phyloP scores from a whole-genome alignment of 1,140 invertebrate species.

The Trichomalopsis sarcophagae region DNA sequence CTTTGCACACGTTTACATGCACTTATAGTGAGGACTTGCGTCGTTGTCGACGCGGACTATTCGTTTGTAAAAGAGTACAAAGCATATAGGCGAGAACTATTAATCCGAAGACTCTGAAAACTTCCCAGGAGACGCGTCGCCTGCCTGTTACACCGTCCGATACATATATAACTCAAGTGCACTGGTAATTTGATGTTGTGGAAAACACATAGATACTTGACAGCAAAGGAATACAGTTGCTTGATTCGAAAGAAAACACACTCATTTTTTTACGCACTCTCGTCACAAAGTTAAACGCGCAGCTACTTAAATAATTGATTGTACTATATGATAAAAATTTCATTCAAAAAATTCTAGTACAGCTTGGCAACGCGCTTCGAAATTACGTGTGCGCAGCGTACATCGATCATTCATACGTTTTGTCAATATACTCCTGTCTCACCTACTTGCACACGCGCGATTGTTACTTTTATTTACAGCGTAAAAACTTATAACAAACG shows the following conservation, averaged over 20 bases:
- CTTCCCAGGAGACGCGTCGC: not conserved
- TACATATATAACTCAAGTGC: constrained; percentile 23
- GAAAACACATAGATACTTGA: constrained; percentile 30
- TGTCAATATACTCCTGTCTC: constrained; percentile 6
- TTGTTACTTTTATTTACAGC: constrained; percentile 62
- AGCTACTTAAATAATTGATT: constrained; percentile 33
- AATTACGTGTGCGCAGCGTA: constrained; percentile 40
- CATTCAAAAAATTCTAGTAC: constrained; percentile 24
- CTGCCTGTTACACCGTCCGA: constrained; percentile 1
- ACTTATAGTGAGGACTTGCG: not conserved
- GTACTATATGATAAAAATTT: constrained; percentile 41
- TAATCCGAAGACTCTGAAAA: constrained; percentile 5
- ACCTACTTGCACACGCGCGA: constrained; percentile 37
- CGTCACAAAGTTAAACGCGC: not conserved
- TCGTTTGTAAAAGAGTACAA: constrained; percentile 7
- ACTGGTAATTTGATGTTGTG: not conserved
- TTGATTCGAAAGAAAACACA: constrained; percentile 21
- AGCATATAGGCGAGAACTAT: not conserved
- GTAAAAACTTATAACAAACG: constrained; percentile 59
- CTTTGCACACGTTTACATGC: not conserved
- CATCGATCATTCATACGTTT: constrained; percentile 40
- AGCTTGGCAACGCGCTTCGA: constrained; percentile 11
- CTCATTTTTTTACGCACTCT: not conserved
- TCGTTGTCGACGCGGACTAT: not conserved
- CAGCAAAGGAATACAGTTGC: constrained; percentile 6